Evolutionary conservation across 2,113 vertebrate genomes (phyloP), one percentile per base, ranked within the genome.

Genomic region (Plecotus auritus): DNA sequence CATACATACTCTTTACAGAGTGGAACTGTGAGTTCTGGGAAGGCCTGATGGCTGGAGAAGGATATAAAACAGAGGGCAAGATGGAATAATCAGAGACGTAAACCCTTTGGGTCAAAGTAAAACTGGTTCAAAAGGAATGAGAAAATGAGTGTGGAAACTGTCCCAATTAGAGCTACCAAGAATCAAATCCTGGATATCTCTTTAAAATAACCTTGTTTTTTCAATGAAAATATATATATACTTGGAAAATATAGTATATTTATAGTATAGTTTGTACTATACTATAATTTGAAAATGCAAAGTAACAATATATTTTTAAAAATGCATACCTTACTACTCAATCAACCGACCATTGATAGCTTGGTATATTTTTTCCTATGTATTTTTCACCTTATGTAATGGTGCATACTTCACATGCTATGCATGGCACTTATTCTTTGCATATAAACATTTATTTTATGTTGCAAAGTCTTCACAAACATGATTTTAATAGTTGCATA

Each of bases 221-320:
- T 61, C 30, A 17, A 35, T 74, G 17, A 72, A 80, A 86, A 72
- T 40, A 78, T 88, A 56, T 12, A 93, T n/a, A 80, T 49, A 56
- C 9, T 64, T 32, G 28, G 61, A 64, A 64, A 61, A 61, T 61
- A 26, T 28, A 61, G 23, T 61, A 61, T 61, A 28, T 61, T 28
- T 61, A 61, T 28, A 61, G 23, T 61, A 61, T 4, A 61, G 23
- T 61, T 61, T 61, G 28, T 83, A 67, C 32, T 66, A 37, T 16
- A 74, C 40, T 77, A 54, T 45, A 70, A 85, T 93, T 84, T 6
- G 64, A 89, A 95, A 93, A 94, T 49, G 14, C 11, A 94, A 90
- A 93, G 13, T 49, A 42, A 22, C 56, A 90, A 94, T 67, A 69
- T 54, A 49, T 72, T 59, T 69, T 35, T 4, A 20, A 61, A 82